Conservation (phyloP, 2,113 vertebrate species). For the Myotis davidii region DNA sequence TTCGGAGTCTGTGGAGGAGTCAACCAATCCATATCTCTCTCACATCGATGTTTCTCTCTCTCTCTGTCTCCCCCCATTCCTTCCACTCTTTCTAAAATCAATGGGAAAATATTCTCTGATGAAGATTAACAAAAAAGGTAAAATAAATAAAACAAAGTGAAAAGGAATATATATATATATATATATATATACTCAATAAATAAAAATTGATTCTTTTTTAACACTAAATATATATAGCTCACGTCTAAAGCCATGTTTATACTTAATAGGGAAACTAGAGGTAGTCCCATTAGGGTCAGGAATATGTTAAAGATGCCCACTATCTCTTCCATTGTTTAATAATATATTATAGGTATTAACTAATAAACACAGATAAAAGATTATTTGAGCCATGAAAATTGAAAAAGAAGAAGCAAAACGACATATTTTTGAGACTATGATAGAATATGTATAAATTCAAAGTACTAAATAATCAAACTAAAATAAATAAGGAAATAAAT, state of each 20-base stretch:
- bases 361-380: not conserved
- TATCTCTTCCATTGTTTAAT: not conserved
- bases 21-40: too few species aligned
- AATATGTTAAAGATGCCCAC: not conserved
- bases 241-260: not conserved
- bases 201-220: not conserved
- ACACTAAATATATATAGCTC: not conserved
- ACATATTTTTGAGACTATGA: not conserved
- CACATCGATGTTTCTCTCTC: too few species aligned
- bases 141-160: too few species aligned
- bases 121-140: too few species aligned
- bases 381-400: not conserved
- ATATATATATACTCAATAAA: not conserved
- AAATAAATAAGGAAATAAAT: not conserved
- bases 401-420: not conserved
- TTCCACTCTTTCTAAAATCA: too few species aligned
- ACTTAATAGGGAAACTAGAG: not conserved
- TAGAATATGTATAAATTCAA: slow-evolving; percentile 4
- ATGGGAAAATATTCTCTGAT: too few species aligned
- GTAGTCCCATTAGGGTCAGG: not conserved
- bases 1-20: too few species aligned
- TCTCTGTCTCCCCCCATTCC: too few species aligned
- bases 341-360: not conserved
- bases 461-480: not conserved
- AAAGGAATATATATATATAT: not conserved